Evolutionary conservation across 1,140 invertebrate genomes (phyloP).

Genomic region (Pogonognathellus flavescens): DNA sequence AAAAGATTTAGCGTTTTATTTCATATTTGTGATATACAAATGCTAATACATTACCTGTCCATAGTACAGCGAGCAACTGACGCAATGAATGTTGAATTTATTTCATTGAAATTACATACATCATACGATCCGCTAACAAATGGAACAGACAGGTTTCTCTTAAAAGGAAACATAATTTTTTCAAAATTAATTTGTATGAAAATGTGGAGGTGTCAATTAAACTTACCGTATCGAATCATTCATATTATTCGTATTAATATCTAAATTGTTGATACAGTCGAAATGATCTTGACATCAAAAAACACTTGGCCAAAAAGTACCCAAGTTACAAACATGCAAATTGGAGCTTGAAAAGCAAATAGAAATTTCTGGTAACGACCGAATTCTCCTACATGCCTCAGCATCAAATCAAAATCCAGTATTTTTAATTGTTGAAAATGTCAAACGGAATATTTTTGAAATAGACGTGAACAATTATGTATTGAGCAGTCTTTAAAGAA

Average conservation of each 20-base stretch:
- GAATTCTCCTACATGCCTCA: slow-evolving; percentile 88
- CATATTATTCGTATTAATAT: too few species aligned
- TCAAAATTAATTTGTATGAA: too few species aligned
- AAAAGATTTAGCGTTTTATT: too few species aligned
- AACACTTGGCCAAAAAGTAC: slow-evolving; percentile 79
- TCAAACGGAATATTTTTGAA: too few species aligned
- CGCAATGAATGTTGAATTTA: not conserved
- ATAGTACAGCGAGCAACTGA: not conserved
- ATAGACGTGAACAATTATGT: too few species aligned
- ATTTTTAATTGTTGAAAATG: not conserved
- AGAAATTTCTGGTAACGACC: slow-evolving; percentile 88
- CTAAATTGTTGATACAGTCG: not conserved
- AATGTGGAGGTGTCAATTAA: too few species aligned
- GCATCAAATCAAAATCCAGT: slow-evolving; percentile 84
- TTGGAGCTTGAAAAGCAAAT: slow-evolving; percentile 87
- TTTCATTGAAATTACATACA: slow-evolving; percentile 10
- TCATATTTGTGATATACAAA: too few species aligned
- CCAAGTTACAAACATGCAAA: slow-evolving; percentile 86
- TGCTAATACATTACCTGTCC: not conserved
- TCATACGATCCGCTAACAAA: not conserved
- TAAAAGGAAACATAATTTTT: not conserved
- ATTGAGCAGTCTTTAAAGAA: too few species aligned
- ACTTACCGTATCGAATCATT: not conserved
- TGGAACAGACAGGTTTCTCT: not conserved
- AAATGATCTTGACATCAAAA: slow-evolving; percentile 55